These are phyloP conservation scores for Struthidea cinerea DNA, from an alignment of 2,113 vertebrate species.

Conservation along the genomic window DNA sequence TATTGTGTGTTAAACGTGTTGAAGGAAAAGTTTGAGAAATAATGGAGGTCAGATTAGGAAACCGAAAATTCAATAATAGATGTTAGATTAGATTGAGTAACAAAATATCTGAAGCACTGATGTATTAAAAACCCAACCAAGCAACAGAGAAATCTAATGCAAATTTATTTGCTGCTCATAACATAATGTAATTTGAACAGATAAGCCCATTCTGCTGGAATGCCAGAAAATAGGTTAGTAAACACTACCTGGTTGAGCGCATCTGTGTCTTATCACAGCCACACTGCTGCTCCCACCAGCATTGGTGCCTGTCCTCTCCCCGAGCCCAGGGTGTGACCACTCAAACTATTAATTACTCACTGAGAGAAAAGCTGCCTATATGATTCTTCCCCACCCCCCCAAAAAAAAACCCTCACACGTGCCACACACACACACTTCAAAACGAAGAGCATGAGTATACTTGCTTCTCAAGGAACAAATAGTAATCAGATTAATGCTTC, in stretches of 20 bases:
- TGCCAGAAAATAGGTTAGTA: neutral
- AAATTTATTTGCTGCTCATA: neutral
- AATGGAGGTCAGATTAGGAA: constrained; percentile 3
- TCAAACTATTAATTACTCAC: neutral
- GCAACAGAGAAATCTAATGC: neutral
- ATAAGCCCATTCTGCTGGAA: neutral
- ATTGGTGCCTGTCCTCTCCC: neutral
- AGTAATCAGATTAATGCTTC: neutral
- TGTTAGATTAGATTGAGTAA: neutral
- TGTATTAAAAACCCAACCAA: neutral
- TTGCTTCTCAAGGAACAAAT: neutral
- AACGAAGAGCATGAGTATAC: neutral
- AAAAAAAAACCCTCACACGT: neutral
- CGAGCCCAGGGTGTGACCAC: neutral
- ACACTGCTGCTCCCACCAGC: neutral
- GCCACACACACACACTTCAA: neutral
- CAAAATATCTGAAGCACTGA: neutral
- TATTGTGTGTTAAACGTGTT: neutral
- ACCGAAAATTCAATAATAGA: neutral
- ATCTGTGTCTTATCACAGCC: neutral
- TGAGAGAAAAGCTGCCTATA: neutral
- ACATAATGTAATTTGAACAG: neutral
- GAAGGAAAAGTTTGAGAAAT: neutral
- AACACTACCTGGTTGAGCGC: fast-evolving
- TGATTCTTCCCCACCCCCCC: fast-evolving